These are phyloP conservation scores for Corydoras maculifer DNA, from an alignment of 2,113 vertebrate genomes.

Conservation along the genomic window DNA sequence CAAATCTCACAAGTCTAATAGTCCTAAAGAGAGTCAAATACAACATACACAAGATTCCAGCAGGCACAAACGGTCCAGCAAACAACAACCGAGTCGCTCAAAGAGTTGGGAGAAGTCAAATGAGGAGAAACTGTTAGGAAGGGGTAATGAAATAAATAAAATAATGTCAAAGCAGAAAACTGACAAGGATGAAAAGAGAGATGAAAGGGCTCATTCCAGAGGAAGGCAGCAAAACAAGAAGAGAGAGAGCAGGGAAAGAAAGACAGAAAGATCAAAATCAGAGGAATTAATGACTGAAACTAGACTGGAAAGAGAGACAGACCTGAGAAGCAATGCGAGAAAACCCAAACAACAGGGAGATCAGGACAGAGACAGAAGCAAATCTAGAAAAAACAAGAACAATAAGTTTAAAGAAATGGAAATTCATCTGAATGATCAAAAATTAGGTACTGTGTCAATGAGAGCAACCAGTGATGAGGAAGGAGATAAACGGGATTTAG, in stretches of 20 bases:
- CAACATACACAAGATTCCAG: conserved; percentile 45
- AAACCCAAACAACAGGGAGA: conserved; percentile 11
- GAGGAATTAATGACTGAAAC: neutral
- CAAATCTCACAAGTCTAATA: conserved; percentile 47
- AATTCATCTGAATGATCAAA: conserved; percentile 27
- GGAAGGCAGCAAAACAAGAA: conserved; percentile 30
- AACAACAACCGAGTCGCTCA: conserved; percentile 7
- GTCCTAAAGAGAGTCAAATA: conserved; percentile 14
- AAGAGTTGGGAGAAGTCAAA: conserved; percentile 31
- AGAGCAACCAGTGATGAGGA: conserved; percentile 30
- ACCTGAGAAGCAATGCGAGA: conserved; percentile 6
- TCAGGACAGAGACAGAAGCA: conserved; percentile 17
- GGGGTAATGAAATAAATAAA: too few relatives aligned
- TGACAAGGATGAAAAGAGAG: neutral
- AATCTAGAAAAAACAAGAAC: conserved; percentile 14
- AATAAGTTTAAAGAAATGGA: conserved; percentile 28
- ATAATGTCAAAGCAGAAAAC: conserved; percentile 1
- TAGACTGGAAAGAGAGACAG: conserved; percentile 7
- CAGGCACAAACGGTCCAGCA: conserved; percentile 41
- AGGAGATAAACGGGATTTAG: neutral
- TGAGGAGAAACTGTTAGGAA: conserved; percentile 9
- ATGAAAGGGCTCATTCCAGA: conserved; percentile 5
- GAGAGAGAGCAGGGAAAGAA: conserved; percentile 14
- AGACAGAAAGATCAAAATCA: conserved; percentile 17
- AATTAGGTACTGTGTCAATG: conserved; percentile 30